Evolutionary conservation across 2,113 vertebrate species (phyloP), one percentile per base, ranked within the genome.

Genomic region (Choloepus hoffmanni): DNA sequence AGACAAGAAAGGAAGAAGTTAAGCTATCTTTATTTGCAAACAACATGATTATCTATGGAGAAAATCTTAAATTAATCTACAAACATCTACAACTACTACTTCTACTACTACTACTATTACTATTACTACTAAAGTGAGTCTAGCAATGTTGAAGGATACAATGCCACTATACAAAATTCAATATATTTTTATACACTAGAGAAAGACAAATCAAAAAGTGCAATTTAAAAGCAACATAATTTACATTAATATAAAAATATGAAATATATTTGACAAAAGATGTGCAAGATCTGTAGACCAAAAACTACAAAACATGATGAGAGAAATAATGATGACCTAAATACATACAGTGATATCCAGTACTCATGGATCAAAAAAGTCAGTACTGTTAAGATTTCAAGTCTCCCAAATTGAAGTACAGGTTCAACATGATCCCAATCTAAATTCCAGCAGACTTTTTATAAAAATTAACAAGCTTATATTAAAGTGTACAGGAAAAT

Each of bases 171-270:
- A 50, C n/a, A 65, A 28, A 74, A 67, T n/a, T 74, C 36, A 88
- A 74, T 33, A 11, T 55, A 55, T 43, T 63, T 78, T 45, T 78
- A 55, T 43, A 45, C 60, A 79, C 76, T n/a, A n/a, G 48, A 55
- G 58, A 85, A 74, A 74, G 67, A 72, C 72, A 60, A 84, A 92
- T 84, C 50, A 58, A 77, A 68, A 68, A 58, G 45, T 60, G 19
- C 23, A 40, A 79, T 55, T 90, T 67, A 21, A 48, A 93, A 45
- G 85, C 67, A 86, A 86, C 45, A 28, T 12, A 92, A 67, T 86
- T 70, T 60, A 60, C 26, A 79, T 86, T 78, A 85, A 45, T 36
- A 78, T 92, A 85, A 63, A 13, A 77, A 68, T 78, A 78, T 77
- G 48, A 92, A 92, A 85, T 60, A 48, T 30, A n/a, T 30, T 50